These are phyloP conservation scores for Eudorcas thomsonii DNA, from an alignment of 2,113 vertebrate genomes.

Conservation along the genomic window DNA sequence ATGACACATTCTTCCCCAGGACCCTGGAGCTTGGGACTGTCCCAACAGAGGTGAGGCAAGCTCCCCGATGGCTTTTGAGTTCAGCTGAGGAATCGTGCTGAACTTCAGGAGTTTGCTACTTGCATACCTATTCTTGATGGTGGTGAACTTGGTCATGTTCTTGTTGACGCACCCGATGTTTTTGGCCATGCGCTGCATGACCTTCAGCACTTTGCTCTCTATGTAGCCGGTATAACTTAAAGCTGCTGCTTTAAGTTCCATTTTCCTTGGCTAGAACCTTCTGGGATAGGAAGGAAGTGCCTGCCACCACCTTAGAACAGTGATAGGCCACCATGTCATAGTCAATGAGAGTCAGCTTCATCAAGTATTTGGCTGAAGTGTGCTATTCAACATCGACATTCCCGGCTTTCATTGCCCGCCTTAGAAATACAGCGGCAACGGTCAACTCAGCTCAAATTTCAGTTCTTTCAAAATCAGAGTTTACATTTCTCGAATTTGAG, in stretches of 20 bases:
- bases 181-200: conserved; percentile 92
- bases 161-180: conserved; percentile 88
- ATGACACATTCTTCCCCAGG: not conserved
- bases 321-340: conserved; percentile 92
- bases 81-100: not conserved
- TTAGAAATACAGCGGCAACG: conserved; percentile 92
- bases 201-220: conserved; percentile 81
- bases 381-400: conserved; percentile 91
- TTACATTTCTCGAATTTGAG: conserved; percentile 93
- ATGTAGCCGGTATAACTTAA: conserved; percentile 86
- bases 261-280: conserved; percentile 83
- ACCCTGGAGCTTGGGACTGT: not conserved
- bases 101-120: not conserved
- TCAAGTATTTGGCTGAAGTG: conserved; percentile 92
- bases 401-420: conserved; percentile 92
- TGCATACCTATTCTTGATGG: conserved; percentile 36
- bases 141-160: conserved; percentile 85
- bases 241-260: conserved; percentile 89
- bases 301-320: conserved; percentile 91
- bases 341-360: conserved; percentile 93
- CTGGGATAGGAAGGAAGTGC: conserved; percentile 89
- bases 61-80: conserved; percentile 75
- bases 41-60: conserved; percentile 82
- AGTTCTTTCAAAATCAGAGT: conserved; percentile 84
- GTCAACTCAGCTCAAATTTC: conserved; percentile 90